These are phyloP conservation scores for Eurytoma adleriae DNA, from an alignment of 2,888 invertebrate species.

Conservation along the genomic window DNA sequence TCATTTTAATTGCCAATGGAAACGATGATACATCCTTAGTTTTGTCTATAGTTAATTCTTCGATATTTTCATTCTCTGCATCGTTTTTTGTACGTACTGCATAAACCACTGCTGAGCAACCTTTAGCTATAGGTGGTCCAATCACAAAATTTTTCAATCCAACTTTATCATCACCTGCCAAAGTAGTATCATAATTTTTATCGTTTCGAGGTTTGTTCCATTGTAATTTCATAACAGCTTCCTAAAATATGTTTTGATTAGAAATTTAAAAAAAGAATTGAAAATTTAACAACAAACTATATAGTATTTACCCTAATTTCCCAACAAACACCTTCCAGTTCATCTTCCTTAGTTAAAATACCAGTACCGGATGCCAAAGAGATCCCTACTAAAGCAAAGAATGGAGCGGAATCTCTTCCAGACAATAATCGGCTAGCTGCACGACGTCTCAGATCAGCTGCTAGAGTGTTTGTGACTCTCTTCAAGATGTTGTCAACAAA, in stretches of 20 bases:
- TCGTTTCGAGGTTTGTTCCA: slow-evolving; percentile 77
- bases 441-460: slow-evolving; percentile 80
- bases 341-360: slow-evolving; percentile 86
- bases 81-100: slow-evolving; percentile 79
- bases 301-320: slow-evolving; percentile 81
- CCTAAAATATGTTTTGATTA: slow-evolving; percentile 72
- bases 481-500: slow-evolving; percentile 84
- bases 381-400: slow-evolving; percentile 85
- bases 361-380: slow-evolving; percentile 86
- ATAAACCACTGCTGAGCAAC: slow-evolving; percentile 89
- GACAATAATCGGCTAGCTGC: slow-evolving; percentile 81
- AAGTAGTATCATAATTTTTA: slow-evolving; percentile 73
- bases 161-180: slow-evolving; percentile 75
- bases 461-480: slow-evolving; percentile 82
- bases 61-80: slow-evolving; percentile 43
- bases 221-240: slow-evolving; percentile 79
- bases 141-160: slow-evolving; percentile 81
- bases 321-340: slow-evolving; percentile 86
- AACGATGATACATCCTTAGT: slow-evolving; percentile 71
- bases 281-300: background rate
- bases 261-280: background rate
- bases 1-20: slow-evolving; percentile 90
- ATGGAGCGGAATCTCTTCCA: slow-evolving; percentile 84
- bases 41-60: slow-evolving; percentile 59
- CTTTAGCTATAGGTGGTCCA: slow-evolving; percentile 86